Conservation (phyloP, 2,113 vertebrate species). For the Aptenodytes patagonicus region DNA sequence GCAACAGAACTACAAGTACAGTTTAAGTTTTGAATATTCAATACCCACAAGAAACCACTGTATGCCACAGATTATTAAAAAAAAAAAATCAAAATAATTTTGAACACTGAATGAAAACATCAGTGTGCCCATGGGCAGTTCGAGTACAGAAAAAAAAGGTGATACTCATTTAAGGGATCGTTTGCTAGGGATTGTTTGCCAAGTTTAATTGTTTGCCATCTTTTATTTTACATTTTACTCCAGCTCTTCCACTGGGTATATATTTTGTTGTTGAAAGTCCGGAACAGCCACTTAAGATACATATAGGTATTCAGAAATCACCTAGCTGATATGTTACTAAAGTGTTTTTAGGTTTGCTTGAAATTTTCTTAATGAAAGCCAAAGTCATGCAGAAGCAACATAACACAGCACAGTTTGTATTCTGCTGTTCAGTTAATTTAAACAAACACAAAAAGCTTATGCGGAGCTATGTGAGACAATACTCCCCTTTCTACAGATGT, state of each 20-base stretch:
- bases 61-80: not conserved
- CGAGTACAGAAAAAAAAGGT: not conserved
- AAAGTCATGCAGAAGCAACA: not conserved
- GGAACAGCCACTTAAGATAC: not conserved
- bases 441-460: not conserved
- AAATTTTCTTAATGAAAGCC: not conserved
- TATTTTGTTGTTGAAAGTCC: not conserved
- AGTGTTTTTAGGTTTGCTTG: not conserved
- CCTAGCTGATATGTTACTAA: not conserved
- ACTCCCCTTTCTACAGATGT: not conserved
- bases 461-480: not conserved
- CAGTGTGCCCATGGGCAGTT: not conserved
- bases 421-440: not conserved
- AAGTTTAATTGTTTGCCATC: not conserved
- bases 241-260: not conserved
- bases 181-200: not conserved
- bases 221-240: not conserved
- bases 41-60: not conserved
- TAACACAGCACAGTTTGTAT: not conserved
- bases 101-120: not conserved
- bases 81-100: not conserved
- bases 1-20: not conserved
- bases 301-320: not conserved
- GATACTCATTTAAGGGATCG: not conserved
- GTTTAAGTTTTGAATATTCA: not conserved